Conservation (phyloP, 2,888 invertebrate genomes). For the Drosophila borborema region DNA sequence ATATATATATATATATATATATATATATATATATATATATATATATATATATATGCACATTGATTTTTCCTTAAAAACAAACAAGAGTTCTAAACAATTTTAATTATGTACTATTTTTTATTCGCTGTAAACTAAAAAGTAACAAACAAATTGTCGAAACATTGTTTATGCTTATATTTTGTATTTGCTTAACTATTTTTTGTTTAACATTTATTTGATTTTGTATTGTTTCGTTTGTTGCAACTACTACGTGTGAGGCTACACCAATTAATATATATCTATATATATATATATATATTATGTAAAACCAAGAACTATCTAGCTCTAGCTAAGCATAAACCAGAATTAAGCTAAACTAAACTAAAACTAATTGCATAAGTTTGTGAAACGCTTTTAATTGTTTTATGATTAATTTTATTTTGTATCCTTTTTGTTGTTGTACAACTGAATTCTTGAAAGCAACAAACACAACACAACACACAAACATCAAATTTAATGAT, state of each 20-base stretch:
- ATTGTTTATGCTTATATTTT: slow-evolving; percentile 6
- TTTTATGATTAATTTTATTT: slow-evolving; percentile 50
- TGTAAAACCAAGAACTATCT: slow-evolving; percentile 9
- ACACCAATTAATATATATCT: slow-evolving; percentile 40
- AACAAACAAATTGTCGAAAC: slow-evolving; percentile 8
- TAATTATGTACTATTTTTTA: slow-evolving; percentile 12
- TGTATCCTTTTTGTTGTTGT: slow-evolving; percentile 28
- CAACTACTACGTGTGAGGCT: slow-evolving; percentile 73
- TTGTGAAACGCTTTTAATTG: slow-evolving; percentile 67
- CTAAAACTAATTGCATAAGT: slow-evolving; percentile 40
- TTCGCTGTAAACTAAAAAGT: slow-evolving; percentile 1
- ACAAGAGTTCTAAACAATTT: slow-evolving; percentile 26
- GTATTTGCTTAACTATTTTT: not conserved
- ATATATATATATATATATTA: not conserved
- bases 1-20: no score
- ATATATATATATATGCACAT: slow-evolving; percentile 11
- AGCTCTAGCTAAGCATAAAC: slow-evolving; percentile 28
- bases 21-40: slow-evolving; percentile 8
- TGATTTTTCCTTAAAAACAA: slow-evolving; percentile 11
- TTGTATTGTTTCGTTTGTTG: slow-evolving; percentile 39
- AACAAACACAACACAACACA: slow-evolving; percentile 1
- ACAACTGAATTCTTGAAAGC: slow-evolving; percentile 12
- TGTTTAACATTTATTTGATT: not conserved
- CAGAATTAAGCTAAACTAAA: slow-evolving; percentile 9
- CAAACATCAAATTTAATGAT: slow-evolving; percentile 9